Base-by-base conservation (phyloP, 2,888 invertebrate species). In the Teinopalpus imperialis region DNA sequence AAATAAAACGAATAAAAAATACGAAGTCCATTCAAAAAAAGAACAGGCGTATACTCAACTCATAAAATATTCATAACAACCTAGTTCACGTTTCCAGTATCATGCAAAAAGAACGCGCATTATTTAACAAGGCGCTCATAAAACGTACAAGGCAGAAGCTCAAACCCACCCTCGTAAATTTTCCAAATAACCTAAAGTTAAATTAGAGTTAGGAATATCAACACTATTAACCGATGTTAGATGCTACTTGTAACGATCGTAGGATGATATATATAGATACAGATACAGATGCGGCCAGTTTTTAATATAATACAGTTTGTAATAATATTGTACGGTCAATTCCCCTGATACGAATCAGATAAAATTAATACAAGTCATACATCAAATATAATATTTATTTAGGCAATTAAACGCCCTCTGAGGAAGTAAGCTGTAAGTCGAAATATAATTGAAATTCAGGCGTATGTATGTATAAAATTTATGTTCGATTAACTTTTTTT, bases 51-150 rank as follows among this genome's bases (percentile, higher is more conserved):
- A 57, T 62, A 63, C 66, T 63, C 63, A 70, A 69, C 69, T 69
- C 75, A 70, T 79, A 79, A 80, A 77, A 75, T 45, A 39, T 45
- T 39, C 66, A 65, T 65, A 65, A 61, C 74, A 73, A 59, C 61
- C 66, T 62, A 62, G 64, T 69, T 66, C 63, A 69, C 68, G 61
- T 69, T 68, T 59, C 65, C 58, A 66, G 64, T 66, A 70, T 66
- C 70, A 74, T 70, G 55, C 56, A 59, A 53, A 72, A 74, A 69
- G 66, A 70, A 64, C 70, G 68, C 69, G 70, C 73, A 81, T 77
- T 77, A 80, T 81, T 80, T 75, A 80, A 72, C 71, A 69, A 68
- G 61, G 54, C 58, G 58, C 43, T 62, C 69, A 72, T 81, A 77
- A 81, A 77, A 73, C 63, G 68, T 63, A 58, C 60, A 54, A 66